Percentiles rank a stretch among this genome's conserved stretches.
phyloP scores from a whole-genome alignment of 92 coral and sea anemone species.

The Isaurus tuberculatus region DNA sequence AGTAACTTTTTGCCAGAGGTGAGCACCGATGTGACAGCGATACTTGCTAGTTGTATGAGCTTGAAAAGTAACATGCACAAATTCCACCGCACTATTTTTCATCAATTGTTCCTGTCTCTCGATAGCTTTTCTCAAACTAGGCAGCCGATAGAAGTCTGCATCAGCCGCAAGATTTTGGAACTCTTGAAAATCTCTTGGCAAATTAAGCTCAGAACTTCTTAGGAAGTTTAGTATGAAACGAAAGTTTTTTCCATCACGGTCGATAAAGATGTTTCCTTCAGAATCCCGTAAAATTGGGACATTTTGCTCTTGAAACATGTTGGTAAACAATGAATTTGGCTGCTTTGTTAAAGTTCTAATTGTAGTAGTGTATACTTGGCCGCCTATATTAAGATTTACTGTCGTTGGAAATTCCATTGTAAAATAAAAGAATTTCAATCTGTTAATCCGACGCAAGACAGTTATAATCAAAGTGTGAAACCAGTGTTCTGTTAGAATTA shows the following conservation, averaged over 20 bases:
- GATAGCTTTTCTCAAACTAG: slow-evolving; percentile 36
- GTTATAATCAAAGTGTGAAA: slow-evolving; percentile 1
- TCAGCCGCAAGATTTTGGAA: slow-evolving; percentile 53
- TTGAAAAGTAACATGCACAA: slow-evolving; percentile 30
- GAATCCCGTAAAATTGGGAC: slow-evolving; percentile 44
- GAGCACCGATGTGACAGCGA: slow-evolving; percentile 31
- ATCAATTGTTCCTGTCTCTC: not conserved
- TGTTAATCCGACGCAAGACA: slow-evolving; percentile 6
- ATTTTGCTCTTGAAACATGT: slow-evolving; percentile 55
- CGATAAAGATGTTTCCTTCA: slow-evolving; percentile 55
- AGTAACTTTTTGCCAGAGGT: slow-evolving; percentile 39
- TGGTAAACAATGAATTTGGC: slow-evolving; percentile 46
- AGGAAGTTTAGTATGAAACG: slow-evolving; percentile 61
- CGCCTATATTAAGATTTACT: slow-evolving; percentile 52
- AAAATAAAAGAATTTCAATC: not conserved
- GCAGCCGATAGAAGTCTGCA: slow-evolving; percentile 56
- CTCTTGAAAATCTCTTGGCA: slow-evolving; percentile 57
- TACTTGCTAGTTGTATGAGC: slow-evolving; percentile 27
- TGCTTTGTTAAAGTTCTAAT: slow-evolving; percentile 47
- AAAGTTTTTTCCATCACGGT: slow-evolving; percentile 57
- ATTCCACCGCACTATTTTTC: not conserved
- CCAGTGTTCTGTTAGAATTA: not conserved
- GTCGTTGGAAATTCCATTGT: slow-evolving; percentile 40
- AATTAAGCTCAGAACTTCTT: slow-evolving; percentile 47
- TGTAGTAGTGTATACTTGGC: slow-evolving; percentile 54